A percentile compares a stretch with the other conserved stretches of the same genome.
Conservation (phyloP, 2,797 vertebrate genomes). For the Ptychadena robeensis region DNA sequence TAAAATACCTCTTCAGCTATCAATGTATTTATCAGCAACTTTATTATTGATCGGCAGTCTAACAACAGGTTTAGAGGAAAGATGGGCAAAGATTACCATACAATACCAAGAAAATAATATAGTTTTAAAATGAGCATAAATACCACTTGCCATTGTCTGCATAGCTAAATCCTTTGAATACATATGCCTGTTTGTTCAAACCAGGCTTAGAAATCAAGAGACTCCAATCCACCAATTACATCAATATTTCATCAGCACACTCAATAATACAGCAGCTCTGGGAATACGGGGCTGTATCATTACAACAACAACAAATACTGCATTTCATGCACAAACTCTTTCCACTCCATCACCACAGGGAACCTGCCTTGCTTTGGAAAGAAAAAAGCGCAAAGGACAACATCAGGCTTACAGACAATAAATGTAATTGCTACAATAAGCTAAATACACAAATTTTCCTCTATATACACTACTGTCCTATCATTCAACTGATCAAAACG, state of each 20-base stretch:
- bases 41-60: no score
- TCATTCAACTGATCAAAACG: neutral
- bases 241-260: slow-evolving; percentile 64
- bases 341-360: slow-evolving; percentile 47
- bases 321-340: slow-evolving; percentile 59
- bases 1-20: neutral
- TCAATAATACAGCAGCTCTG: slow-evolving; percentile 67
- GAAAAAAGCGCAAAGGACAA: slow-evolving; percentile 2
- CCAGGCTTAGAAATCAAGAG: slow-evolving; percentile 56
- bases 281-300: slow-evolving; percentile 65
- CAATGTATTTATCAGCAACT: neutral
- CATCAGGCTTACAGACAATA: slow-evolving; percentile 5
- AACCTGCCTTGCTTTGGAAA: slow-evolving; percentile 36
- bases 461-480: slow-evolving; percentile 1
- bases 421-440: slow-evolving; percentile 12
- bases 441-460: slow-evolving; percentile 6
- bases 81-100: neutral
- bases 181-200: slow-evolving; percentile 17
- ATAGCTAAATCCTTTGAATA: slow-evolving; percentile 34
- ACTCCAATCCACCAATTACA: slow-evolving; percentile 66
- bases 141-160: slow-evolving; percentile 12
- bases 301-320: slow-evolving; percentile 68
- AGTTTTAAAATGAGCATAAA: slow-evolving; percentile 2
- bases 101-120: neutral
- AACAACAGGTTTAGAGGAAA: neutral